A percentile compares a stretch with the other conserved stretches of the same genome.
Conservation (phyloP, 2,888 invertebrate species). For the Euplagia quadripunctaria region DNA sequence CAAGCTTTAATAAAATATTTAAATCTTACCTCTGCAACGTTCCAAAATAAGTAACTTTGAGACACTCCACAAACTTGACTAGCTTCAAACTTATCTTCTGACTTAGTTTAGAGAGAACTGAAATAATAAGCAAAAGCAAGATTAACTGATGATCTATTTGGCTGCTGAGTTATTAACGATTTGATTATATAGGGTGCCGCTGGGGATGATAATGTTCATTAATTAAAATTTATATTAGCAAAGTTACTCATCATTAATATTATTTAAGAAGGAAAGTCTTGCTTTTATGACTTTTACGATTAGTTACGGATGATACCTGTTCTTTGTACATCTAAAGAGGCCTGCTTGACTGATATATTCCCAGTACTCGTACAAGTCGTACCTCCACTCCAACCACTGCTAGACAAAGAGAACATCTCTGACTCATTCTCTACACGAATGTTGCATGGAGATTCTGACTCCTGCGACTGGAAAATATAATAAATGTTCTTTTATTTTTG, state of each 20-base stretch:
- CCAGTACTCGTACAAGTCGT: conserved; percentile 58
- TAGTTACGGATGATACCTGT: conserved; percentile 67
- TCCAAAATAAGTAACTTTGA: conserved; percentile 94
- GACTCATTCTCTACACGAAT: conserved; percentile 73
- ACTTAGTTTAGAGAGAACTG: conserved; percentile 91
- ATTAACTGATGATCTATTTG: background rate
- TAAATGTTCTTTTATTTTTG: background rate
- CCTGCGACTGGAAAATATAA: conserved; percentile 40
- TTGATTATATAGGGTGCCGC: too few species aligned
- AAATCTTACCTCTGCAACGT: conserved; percentile 90
- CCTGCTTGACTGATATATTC: conserved; percentile 82
- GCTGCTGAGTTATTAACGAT: too few species aligned
- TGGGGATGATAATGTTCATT: too few species aligned
- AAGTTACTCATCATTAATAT: too few species aligned
- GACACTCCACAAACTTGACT: conserved; percentile 92
- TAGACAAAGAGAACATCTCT: conserved; percentile 59
- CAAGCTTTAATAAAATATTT: too few species aligned
- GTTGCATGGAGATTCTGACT: conserved; percentile 54
- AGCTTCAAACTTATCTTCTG: conserved; percentile 93
- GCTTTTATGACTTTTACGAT: too few species aligned
- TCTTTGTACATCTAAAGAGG: conserved; percentile 92
- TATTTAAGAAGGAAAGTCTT: too few species aligned
- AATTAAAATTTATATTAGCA: background rate
- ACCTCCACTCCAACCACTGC: conserved; percentile 34
- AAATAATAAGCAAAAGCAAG: conserved; percentile 28